Percentiles rank a stretch among this genome's conserved stretches.
Evolutionary conservation across 2,113 vertebrate genomes (phyloP).

Genomic region (Sorex araneus): DNA sequence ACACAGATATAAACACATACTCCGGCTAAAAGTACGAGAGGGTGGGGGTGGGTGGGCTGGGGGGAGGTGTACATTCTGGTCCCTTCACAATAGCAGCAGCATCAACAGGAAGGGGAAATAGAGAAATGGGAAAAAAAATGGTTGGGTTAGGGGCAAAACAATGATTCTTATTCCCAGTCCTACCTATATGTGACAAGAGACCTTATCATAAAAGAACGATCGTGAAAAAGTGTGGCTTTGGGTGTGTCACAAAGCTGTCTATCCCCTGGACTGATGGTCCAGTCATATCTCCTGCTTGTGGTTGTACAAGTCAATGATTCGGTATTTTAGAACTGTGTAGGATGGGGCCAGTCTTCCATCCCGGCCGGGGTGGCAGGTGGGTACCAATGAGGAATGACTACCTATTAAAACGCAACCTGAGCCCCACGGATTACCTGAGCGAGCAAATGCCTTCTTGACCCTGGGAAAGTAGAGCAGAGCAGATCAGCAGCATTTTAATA

Average conservation of each 20-base stretch:
- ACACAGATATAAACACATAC: constrained; percentile 27
- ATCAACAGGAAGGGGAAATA: too few species aligned
- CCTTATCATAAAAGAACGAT: background rate
- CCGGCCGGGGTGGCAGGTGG: constrained; percentile 8
- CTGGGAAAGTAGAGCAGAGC: background rate
- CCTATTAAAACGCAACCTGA: constrained; percentile 57
- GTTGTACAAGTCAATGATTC: background rate
- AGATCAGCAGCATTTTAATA: background rate
- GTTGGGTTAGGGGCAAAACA: background rate
- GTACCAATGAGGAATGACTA: background rate
- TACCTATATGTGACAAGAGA: background rate
- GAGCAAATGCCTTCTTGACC: background rate
- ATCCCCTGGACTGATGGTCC: constrained; percentile 1
- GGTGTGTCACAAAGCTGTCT: background rate
- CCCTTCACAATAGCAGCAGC: too few species aligned
- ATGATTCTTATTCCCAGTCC: background rate
- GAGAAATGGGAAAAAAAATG: background rate
- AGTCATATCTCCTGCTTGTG: constrained; percentile 27
- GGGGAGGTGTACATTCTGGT: too few species aligned
- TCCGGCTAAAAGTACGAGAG: background rate
- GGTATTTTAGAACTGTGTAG: constrained; percentile 45
- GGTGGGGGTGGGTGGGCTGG: background rate
- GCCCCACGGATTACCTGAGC: background rate
- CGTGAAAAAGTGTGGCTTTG: background rate
- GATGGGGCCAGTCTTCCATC: constrained; percentile 44